Evolutionary conservation across 1,140 invertebrate species (phyloP).

Genomic region (Camponotus vicinus): DNA sequence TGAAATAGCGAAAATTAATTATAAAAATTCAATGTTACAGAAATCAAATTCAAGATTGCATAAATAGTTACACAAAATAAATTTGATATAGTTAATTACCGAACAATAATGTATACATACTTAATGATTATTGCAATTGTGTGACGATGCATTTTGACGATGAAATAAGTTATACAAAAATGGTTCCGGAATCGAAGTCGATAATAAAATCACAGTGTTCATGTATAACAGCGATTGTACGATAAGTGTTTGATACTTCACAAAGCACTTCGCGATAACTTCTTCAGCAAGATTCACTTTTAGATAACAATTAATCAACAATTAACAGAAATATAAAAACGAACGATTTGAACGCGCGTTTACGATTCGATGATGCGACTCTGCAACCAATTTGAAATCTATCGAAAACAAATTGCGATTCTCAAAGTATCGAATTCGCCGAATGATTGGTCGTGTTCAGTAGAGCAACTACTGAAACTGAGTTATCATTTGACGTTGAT

Average conservation of each 20-base stretch:
- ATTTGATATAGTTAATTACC: no score
- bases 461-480: no score
- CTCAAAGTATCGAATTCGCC: not conserved
- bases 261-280: not conserved
- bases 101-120: not conserved
- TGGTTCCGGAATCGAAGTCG: not conserved
- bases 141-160: not conserved
- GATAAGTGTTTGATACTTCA: not conserved
- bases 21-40: no score
- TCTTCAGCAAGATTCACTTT: not conserved
- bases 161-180: not conserved
- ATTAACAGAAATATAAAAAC: not conserved
- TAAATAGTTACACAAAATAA: no score
- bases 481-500: no score
- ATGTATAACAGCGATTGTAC: not conserved
- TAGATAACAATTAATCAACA: not conserved
- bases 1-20: not conserved
- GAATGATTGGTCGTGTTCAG: no score
- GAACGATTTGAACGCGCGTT: no score
- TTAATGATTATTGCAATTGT: not conserved
- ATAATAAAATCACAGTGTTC: not conserved
- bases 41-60: no score
- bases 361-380: not conserved
- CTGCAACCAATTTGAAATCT: not conserved
- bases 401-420: not conserved